These are phyloP conservation scores for Thymelicus sylvestris DNA, from an alignment of 2,888 invertebrate genomes.

Conservation along the genomic window DNA sequence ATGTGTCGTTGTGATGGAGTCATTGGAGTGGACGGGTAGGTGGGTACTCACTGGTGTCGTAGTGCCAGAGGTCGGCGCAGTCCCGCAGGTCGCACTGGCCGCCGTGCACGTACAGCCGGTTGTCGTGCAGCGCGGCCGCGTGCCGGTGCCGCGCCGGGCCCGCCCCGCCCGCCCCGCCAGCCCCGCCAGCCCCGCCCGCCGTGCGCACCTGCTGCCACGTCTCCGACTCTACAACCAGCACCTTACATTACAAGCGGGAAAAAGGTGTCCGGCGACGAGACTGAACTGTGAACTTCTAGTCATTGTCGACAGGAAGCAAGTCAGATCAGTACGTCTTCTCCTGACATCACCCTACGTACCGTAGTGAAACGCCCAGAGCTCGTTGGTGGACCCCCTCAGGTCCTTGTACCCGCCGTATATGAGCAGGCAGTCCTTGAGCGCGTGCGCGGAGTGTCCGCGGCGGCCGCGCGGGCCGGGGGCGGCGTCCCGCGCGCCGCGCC, in stretches of 20 bases:
- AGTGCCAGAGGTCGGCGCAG: conserved; percentile 91
- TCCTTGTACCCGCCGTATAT: conserved; percentile 96
- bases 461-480: conserved; percentile 87
- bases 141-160: conserved; percentile 92
- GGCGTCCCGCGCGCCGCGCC: conserved; percentile 68
- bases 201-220: conserved; percentile 88
- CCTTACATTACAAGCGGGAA: no score
- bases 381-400: conserved; percentile 91
- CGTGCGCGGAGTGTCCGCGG: conserved; percentile 92
- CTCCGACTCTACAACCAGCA: conserved; percentile 87
- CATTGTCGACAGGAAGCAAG: no score
- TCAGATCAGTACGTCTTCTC: no score
- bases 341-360: conserved; percentile 79
- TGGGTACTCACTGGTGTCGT: conserved; percentile 86
- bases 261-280: no score
- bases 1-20: no score
- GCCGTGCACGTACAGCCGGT: conserved; percentile 94
- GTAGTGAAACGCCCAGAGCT: conserved; percentile 95
- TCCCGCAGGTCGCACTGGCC: conserved; percentile 94
- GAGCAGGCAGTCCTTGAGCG: conserved; percentile 91
- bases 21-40: neutral
- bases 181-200: conserved; percentile 41
- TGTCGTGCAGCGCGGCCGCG: conserved; percentile 91
- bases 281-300: no score
- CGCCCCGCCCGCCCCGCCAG: conserved; percentile 46